Percentiles rank a stretch among this genome's conserved stretches.
Evolutionary conservation across 2,113 vertebrate species (phyloP).

Genomic region (Corythaeola cristata): DNA sequence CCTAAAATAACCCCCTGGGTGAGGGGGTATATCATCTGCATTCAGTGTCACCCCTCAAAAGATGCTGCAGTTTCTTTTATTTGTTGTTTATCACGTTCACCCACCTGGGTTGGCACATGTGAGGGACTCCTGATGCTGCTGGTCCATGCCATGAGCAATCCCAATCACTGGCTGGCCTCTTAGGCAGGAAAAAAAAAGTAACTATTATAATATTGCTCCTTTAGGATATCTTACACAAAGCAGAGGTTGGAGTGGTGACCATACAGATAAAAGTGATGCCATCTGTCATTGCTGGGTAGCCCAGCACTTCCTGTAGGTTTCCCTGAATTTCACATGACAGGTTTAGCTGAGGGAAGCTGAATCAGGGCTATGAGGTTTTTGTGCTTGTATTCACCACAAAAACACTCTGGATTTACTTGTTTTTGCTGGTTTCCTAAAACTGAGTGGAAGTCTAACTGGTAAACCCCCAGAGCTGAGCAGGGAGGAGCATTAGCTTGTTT

Average conservation of each 20-base stretch:
- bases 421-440: background rate
- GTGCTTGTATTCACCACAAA: background rate
- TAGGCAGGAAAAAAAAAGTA: background rate
- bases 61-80: background rate
- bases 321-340: background rate
- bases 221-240: background rate
- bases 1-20: background rate
- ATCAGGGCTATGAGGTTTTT: background rate
- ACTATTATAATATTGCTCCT: background rate
- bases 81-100: background rate
- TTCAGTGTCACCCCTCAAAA: background rate
- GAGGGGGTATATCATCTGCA: background rate
- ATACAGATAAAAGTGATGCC: background rate
- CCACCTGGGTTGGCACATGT: rapidly evolving
- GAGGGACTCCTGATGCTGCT: background rate
- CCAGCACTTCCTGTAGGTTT: background rate
- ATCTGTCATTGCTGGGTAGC: background rate
- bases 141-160: background rate
- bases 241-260: background rate
- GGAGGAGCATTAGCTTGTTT: rapidly evolving
- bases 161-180: background rate
- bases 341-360: background rate
- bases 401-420: background rate
- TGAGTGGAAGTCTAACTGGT: background rate
- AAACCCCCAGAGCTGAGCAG: background rate